Evolutionary conservation across 2,888 invertebrate species (phyloP).

Genomic region (Oxycera nigricornis): DNA sequence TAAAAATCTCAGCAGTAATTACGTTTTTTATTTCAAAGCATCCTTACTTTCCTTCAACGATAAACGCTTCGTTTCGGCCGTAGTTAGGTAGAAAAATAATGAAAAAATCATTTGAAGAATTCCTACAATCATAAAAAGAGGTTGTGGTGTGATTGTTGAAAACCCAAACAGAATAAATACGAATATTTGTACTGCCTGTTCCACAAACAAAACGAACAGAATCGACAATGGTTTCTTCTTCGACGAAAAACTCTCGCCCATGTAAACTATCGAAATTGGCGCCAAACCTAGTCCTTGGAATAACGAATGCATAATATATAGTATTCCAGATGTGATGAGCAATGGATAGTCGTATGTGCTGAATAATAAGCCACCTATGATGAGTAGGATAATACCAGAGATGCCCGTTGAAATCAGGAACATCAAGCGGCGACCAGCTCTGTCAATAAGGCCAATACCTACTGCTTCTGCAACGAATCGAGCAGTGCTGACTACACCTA

Average conservation of each 20-base stretch:
- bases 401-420: background rate
- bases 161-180: background rate
- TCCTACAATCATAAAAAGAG: background rate
- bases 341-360: background rate
- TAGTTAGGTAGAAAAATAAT: background rate
- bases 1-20: no score
- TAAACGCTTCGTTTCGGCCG: slow-evolving; percentile 1
- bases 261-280: background rate
- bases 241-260: slow-evolving; percentile 11
- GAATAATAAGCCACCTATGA: background rate
- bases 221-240: background rate
- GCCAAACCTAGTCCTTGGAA: background rate
- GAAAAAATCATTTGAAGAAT: background rate
- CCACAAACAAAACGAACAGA: background rate
- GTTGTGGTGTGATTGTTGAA: background rate
- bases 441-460: background rate
- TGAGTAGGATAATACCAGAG: background rate
- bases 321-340: background rate
- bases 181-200: background rate
- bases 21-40: background rate
- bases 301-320: background rate
- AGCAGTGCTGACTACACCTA: background rate
- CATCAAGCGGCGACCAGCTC: slow-evolving; percentile 2
- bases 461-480: background rate
- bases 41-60: slow-evolving; percentile 1